Percentiles rank a stretch among this genome's conserved stretches.
Conservation (phyloP, 2,797 vertebrate genomes). For the Mus caroli region DNA sequence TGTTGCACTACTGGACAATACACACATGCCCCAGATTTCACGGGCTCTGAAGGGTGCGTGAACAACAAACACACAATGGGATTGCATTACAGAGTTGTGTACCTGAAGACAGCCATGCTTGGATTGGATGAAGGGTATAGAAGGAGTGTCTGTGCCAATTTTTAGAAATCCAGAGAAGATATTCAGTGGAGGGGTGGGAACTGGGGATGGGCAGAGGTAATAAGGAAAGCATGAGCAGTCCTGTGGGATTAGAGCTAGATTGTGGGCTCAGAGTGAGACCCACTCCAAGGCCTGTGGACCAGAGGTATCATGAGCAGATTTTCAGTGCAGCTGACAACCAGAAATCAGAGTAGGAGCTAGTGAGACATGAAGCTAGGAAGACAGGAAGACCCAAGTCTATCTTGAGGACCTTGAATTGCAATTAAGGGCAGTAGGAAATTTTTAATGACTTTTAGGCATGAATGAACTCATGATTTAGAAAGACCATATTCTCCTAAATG, state of each 20-base stretch:
- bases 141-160: background rate
- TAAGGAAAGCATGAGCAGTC: background rate
- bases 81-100: background rate
- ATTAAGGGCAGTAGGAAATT: slow-evolving; percentile 8
- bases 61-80: background rate
- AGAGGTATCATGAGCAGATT: background rate
- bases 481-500: slow-evolving; percentile 5
- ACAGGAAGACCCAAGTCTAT: background rate
- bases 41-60: background rate
- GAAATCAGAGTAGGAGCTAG: background rate
- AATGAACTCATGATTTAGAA: slow-evolving; percentile 19
- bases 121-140: background rate
- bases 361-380: background rate
- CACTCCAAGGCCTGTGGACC: background rate
- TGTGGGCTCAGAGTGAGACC: background rate
- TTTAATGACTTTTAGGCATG: slow-evolving; percentile 8
- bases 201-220: background rate
- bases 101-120: slow-evolving; percentile 6
- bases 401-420: background rate
- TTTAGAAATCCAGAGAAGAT: slow-evolving; percentile 15
- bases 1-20: background rate
- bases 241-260: slow-evolving; percentile 4
- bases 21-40: background rate
- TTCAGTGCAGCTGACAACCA: background rate
- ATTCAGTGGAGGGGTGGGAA: background rate